Evolutionary conservation across 2,888 invertebrate species (phyloP).

Genomic region (Pardosa pseudoannulata): DNA sequence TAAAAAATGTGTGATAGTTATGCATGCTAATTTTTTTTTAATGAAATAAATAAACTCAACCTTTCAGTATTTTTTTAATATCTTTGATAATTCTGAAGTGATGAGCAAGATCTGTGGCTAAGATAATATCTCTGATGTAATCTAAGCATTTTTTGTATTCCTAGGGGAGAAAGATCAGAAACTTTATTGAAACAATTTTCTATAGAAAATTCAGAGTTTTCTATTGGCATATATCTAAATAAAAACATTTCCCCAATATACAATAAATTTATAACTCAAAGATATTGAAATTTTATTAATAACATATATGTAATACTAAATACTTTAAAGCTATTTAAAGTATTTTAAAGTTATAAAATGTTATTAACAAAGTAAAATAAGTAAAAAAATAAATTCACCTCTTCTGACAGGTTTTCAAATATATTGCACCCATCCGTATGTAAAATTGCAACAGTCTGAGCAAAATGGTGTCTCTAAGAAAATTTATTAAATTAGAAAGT

Average conservation of each 20-base stretch:
- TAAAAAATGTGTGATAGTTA: too few species aligned
- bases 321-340: too few species aligned
- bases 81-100: conserved; percentile 82
- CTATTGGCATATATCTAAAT: too few species aligned
- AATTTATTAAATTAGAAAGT: too few species aligned
- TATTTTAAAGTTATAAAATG: too few species aligned
- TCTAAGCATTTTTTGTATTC: conserved; percentile 84
- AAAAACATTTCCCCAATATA: too few species aligned
- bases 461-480: conserved; percentile 86
- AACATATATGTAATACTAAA: too few species aligned
- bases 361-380: too few species aligned
- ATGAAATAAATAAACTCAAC: conserved; percentile 45
- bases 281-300: too few species aligned
- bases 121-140: conserved; percentile 85
- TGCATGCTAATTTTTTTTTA: too few species aligned
- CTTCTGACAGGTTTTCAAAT: conserved; percentile 83
- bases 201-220: too few species aligned
- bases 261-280: not conserved
- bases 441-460: conserved; percentile 89
- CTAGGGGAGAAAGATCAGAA: conserved; percentile 74
- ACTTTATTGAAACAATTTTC: too few species aligned
- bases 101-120: conserved; percentile 88
- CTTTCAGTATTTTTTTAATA: conserved; percentile 78
- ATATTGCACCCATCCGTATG: conserved; percentile 91
- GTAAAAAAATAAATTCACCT: conserved; percentile 76